Evolutionary conservation across 1,140 invertebrate genomes (phyloP).

Genomic region (Hydropsyche tenuis): DNA sequence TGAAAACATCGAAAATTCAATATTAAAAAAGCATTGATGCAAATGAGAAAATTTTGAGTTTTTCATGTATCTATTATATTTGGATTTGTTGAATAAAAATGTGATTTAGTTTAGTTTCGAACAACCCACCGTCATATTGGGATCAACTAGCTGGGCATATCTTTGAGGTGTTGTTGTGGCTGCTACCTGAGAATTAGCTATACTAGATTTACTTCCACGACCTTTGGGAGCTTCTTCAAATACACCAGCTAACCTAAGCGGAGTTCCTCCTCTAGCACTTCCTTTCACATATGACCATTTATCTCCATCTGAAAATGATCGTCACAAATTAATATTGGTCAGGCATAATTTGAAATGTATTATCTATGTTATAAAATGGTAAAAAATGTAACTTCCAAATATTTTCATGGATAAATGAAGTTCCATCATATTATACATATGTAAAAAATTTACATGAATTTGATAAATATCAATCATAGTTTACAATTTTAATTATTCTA

Average conservation of each 20-base stretch:
- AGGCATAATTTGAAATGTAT: too few relatives aligned
- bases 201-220: constrained; percentile 51
- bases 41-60: too few relatives aligned
- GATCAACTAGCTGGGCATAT: constrained; percentile 58
- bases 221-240: constrained; percentile 60
- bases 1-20: constrained; percentile 52
- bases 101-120: too few relatives aligned
- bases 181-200: constrained; percentile 54
- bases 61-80: too few relatives aligned
- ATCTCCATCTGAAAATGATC: constrained; percentile 43
- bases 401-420: too few relatives aligned
- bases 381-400: too few relatives aligned
- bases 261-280: constrained; percentile 57
- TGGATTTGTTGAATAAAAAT: too few relatives aligned
- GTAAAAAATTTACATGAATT: neutral
- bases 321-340: too few relatives aligned
- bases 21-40: neutral
- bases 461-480: too few relatives aligned
- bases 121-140: constrained; percentile 54
- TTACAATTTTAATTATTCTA: too few relatives aligned
- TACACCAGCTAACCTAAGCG: constrained; percentile 59
- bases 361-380: too few relatives aligned
- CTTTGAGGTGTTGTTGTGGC: constrained; percentile 57
- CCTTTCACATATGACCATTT: constrained; percentile 46
- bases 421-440: neutral